These are phyloP conservation scores for Arremon brunneinucha DNA, from an alignment of 2,797 vertebrate species.

Conservation along the genomic window DNA sequence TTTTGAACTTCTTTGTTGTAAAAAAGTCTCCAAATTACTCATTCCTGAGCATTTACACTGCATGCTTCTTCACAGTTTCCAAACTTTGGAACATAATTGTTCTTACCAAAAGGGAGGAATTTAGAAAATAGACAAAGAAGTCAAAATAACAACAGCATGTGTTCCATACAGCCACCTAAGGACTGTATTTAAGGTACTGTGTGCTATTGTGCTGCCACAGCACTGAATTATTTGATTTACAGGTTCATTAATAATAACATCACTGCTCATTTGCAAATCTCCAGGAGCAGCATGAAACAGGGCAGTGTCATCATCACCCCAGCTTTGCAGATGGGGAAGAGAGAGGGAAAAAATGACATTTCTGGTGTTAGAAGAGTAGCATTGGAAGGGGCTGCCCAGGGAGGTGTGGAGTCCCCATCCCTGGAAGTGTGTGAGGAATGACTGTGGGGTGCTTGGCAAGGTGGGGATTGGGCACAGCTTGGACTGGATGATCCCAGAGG, in stretches of 20 bases:
- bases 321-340: neutral
- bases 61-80: neutral
- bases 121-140: neutral
- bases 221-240: neutral
- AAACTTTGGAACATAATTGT: neutral
- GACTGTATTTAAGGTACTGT: neutral
- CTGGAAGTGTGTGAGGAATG: neutral
- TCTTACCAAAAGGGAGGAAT: conserved; percentile 9
- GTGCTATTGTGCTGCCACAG: neutral
- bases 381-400: neutral
- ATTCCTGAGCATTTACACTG: conserved; percentile 4
- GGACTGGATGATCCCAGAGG: neutral
- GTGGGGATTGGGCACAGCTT: neutral
- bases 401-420: neutral
- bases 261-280: neutral
- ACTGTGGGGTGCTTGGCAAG: neutral
- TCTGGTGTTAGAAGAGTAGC: neutral
- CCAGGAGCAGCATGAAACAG: neutral
- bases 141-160: neutral
- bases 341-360: neutral
- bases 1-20: conserved; percentile 39
- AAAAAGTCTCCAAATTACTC: neutral
- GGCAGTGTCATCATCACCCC: neutral
- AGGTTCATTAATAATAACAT: neutral
- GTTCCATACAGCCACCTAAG: neutral